phyloP scores from a whole-genome alignment of 2,797 vertebrate species.

The Mormyrus hasselquistii region DNA sequence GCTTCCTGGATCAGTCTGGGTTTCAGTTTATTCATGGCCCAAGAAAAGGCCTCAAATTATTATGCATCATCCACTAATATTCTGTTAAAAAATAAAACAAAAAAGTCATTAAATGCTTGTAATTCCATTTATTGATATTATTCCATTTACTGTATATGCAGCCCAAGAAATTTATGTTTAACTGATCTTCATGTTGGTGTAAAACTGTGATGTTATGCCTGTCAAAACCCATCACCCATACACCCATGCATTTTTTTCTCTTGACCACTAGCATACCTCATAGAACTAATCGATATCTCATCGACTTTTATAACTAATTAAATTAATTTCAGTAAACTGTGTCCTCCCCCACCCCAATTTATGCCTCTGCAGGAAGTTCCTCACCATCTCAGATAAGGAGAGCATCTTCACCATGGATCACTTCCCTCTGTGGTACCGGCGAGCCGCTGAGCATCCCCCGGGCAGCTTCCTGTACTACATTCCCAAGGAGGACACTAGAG shows the following conservation, averaged over 20 bases:
- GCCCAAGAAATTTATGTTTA: neutral
- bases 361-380: conserved; percentile 70
- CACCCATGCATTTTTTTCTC: neutral
- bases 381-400: conserved; percentile 73
- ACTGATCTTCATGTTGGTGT: neutral
- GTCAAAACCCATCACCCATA: neutral
- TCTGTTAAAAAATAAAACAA: neutral
- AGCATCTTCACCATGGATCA: conserved; percentile 90
- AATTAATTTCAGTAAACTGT: neutral
- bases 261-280: neutral
- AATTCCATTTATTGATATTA: neutral
- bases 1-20: neutral
- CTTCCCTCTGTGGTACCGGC: conserved; percentile 91
- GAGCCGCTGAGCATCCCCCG: conserved; percentile 74
- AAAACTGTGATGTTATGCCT: neutral
- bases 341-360: neutral
- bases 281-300: neutral
- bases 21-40: neutral
- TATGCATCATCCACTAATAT: neutral
- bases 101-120: neutral
- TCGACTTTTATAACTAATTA: neutral
- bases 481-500: conserved; percentile 66
- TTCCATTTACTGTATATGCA: too few species aligned
- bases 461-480: conserved; percentile 85
- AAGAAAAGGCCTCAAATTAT: neutral